A percentile compares a stretch with the other conserved stretches of the same genome.
These are phyloP conservation scores for Axea sp. DNA, from an alignment of 2,888 invertebrate genomes.

Conservation along the genomic window DNA sequence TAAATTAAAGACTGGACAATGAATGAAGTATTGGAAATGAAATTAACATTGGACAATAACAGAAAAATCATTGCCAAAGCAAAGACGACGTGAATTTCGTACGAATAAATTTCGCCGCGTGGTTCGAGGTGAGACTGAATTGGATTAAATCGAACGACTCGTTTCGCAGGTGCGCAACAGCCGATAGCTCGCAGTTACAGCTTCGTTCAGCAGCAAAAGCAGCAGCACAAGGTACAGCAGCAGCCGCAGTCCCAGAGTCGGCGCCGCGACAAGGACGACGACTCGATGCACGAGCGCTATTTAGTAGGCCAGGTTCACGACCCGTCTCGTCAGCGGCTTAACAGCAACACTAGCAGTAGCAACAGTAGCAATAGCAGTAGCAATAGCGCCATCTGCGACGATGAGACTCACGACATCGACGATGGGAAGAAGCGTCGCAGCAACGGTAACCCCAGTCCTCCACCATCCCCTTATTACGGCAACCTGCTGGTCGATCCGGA, in stretches of 20 bases:
- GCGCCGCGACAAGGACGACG: constrained; percentile 84
- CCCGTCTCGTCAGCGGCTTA: constrained; percentile 76
- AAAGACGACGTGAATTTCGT: too few species aligned
- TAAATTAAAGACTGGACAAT: too few species aligned
- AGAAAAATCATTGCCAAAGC: too few species aligned
- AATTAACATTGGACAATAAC: too few species aligned
- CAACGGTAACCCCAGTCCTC: constrained; percentile 77
- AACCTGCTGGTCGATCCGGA: constrained; percentile 79
- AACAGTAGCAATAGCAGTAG: constrained; percentile 71
- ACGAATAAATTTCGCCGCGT: too few species aligned
- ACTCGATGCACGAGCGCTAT: constrained; percentile 91
- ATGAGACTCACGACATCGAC: constrained; percentile 69
- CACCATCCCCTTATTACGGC: constrained; percentile 77
- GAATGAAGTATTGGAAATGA: too few species aligned
- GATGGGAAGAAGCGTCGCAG: constrained; percentile 76
- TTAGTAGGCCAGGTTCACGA: constrained; percentile 79
- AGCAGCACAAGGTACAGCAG: constrained; percentile 76
- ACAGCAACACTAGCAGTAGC: constrained; percentile 74
- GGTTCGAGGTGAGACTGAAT: too few species aligned
- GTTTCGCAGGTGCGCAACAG: constrained; percentile 79
- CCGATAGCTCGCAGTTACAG: constrained; percentile 82
- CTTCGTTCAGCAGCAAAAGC: constrained; percentile 79
- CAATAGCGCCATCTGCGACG: constrained; percentile 71
- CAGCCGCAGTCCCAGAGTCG: constrained; percentile 71
- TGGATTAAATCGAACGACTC: too few species aligned